A percentile compares a stretch with the other conserved stretches of the same genome.
Evolutionary conservation across 2,888 invertebrate genomes (phyloP).

Genomic region (Bombylius major): DNA sequence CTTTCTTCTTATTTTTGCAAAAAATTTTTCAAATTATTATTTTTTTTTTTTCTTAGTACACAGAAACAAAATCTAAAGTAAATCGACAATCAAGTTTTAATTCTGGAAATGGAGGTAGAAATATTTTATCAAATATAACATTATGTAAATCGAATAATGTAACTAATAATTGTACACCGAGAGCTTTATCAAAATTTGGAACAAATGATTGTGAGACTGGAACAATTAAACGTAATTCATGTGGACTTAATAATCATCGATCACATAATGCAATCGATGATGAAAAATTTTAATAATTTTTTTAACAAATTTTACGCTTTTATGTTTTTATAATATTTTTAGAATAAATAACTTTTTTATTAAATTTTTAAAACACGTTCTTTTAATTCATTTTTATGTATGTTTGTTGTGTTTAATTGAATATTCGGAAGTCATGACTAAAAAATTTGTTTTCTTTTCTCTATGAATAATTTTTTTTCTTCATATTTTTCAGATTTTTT

Average conservation of each 20-base stretch:
- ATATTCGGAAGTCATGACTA: too few species aligned
- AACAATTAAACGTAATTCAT: constrained; percentile 61
- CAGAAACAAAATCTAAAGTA: constrained; percentile 34
- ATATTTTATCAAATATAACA: constrained; percentile 27
- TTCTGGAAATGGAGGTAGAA: constrained; percentile 32
- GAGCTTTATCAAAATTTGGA: constrained; percentile 54
- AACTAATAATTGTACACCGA: constrained; percentile 51
- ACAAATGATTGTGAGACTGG: constrained; percentile 69
- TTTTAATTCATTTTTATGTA: too few species aligned
- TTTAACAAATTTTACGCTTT: too few species aligned
- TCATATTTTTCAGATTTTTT: too few species aligned
- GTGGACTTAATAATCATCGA: constrained; percentile 48
- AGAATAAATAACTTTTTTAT: too few species aligned
- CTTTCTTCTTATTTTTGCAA: too few species aligned
- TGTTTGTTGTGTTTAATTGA: too few species aligned
- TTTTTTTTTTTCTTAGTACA: constrained; percentile 20
- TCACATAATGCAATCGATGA: constrained; percentile 29
- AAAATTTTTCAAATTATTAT: too few species aligned
- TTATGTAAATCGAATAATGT: constrained; percentile 46
- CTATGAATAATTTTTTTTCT: too few species aligned
- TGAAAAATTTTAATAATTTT: constrained; percentile 28
- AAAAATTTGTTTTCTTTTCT: too few species aligned
- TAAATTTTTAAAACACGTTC: too few species aligned
- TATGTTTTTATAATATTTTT: too few species aligned
- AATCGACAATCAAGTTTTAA: constrained; percentile 63